phyloP scores from a whole-genome alignment of 2,113 vertebrate genomes.

The Motacilla tschutschensis region DNA sequence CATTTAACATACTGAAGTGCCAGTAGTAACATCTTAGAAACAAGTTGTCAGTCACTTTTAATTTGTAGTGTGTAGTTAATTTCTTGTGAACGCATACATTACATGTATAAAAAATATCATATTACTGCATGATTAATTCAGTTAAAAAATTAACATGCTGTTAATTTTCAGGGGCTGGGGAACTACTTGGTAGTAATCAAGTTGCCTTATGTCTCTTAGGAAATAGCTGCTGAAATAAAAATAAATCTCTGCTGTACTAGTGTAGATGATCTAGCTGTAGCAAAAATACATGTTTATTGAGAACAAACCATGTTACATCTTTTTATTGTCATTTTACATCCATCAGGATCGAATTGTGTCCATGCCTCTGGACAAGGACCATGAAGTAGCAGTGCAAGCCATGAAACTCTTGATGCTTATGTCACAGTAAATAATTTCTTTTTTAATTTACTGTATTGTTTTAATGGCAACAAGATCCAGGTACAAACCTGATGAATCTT shows the following conservation, averaged over 20 bases:
- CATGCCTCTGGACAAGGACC: constrained; percentile 91
- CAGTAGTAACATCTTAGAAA: constrained; percentile 30
- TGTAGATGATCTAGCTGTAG: constrained; percentile 37
- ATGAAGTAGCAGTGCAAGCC: constrained; percentile 87
- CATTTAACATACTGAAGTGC: constrained; percentile 25
- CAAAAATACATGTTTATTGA: constrained; percentile 35
- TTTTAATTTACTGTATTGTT: constrained; percentile 61
- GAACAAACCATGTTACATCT: constrained; percentile 60
- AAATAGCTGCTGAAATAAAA: constrained; percentile 51
- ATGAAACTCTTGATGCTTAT: constrained; percentile 87
- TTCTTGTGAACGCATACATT: constrained; percentile 43
- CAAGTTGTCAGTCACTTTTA: constrained; percentile 53
- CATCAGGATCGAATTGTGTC: constrained; percentile 87
- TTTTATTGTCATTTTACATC: constrained; percentile 59
- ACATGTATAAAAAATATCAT: constrained; percentile 34
- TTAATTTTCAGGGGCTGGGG: constrained; percentile 56
- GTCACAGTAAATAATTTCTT: constrained; percentile 80
- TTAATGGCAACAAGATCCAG: constrained; percentile 32
- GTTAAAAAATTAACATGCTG: constrained; percentile 55
- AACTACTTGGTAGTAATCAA: constrained; percentile 59
- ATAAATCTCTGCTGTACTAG: constrained; percentile 48
- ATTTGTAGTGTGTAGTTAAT: constrained; percentile 53
- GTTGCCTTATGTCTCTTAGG: constrained; percentile 56
- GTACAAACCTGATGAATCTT: constrained; percentile 19
- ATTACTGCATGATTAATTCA: constrained; percentile 57